Evolutionary conservation across 2,888 invertebrate species (phyloP).

Genomic region (Tanypteryx hageni): DNA sequence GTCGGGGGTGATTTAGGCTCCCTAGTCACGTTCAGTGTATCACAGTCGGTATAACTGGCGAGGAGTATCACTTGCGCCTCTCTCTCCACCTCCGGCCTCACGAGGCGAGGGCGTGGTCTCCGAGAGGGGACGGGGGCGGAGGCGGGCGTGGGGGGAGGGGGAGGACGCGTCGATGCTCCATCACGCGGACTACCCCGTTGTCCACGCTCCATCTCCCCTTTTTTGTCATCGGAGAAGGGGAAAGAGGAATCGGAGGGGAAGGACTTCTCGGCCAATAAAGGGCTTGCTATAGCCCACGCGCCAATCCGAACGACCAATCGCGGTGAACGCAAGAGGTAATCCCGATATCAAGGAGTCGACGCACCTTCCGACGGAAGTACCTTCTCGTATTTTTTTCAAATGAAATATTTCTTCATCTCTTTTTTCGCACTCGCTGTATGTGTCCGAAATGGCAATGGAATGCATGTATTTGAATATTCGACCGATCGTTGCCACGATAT

Average conservation of each 20-base stretch:
- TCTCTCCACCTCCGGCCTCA: neutral
- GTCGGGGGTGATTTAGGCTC: conserved; percentile 30
- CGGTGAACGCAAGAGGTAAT: neutral
- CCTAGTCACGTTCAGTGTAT: conserved; percentile 23
- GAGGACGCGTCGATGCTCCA: conserved; percentile 21
- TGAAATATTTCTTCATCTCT: no score
- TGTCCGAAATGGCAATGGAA: no score
- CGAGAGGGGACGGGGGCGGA: neutral
- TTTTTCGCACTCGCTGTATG: no score
- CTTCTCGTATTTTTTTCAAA: no score
- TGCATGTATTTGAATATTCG: no score
- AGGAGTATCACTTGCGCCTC: conserved; percentile 23
- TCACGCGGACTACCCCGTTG: neutral
- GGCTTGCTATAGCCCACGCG: neutral
- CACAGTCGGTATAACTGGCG: conserved; percentile 52
- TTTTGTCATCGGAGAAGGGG: neutral
- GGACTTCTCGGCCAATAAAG: conserved; percentile 27
- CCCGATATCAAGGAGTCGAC: neutral
- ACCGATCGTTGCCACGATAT: no score
- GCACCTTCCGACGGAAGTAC: neutral
- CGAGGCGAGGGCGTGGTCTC: neutral
- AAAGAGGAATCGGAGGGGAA: neutral
- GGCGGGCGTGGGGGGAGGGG: neutral
- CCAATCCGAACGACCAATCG: neutral
- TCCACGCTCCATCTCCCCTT: neutral